Evolutionary conservation across 2,888 invertebrate species (phyloP), one percentile per base, ranked within the genome.

Genomic region (Archips crataeganus): DNA sequence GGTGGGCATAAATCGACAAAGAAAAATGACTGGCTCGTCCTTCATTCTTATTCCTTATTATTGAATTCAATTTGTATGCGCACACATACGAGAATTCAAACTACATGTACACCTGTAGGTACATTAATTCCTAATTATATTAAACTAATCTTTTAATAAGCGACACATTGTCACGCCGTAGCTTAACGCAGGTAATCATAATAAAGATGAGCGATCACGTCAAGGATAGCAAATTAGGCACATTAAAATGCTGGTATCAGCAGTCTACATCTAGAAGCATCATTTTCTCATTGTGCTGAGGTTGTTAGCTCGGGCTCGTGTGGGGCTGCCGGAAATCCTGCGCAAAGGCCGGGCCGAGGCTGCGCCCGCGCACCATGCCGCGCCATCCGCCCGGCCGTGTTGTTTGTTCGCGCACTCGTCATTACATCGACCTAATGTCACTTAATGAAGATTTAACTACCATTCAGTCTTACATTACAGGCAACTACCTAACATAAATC

Each of bases 311-410:
- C 77, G 80, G 84, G 86, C 85, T 87, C 85, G 86, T 86, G 88
- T 84, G 86, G 86, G 81, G 85, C 80, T 91, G 90, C 91, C 93
- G 93, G 93, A 93, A 92, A 93, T 93, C 92, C 92, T 92, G 91
- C 85, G 85, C 81, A 85, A 87, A 91, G 92, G 92, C 88, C 92
- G 85, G 80, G 73, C 51, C 81, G 80, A 80, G 81, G 88, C 87
- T 88, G 85, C 79, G 81, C 79, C 78, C 72, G 82, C 80, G 78
- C 75, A 60, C 80, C 80, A 67, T 47, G 66, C 66, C 57, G 66
- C 65, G 67, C 79, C 80, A 80, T 77, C 79, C 80, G 79, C 77
- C 78, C 81, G 79, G 78, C 81, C 75, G 66, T 78, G 76, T 78
- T 82, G 80, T 83, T 82, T 81, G 76, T 80, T 76, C 77, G 74